phyloP scores from a whole-genome alignment of 2,113 vertebrate species.

The Melanostigma gelatinosum region DNA sequence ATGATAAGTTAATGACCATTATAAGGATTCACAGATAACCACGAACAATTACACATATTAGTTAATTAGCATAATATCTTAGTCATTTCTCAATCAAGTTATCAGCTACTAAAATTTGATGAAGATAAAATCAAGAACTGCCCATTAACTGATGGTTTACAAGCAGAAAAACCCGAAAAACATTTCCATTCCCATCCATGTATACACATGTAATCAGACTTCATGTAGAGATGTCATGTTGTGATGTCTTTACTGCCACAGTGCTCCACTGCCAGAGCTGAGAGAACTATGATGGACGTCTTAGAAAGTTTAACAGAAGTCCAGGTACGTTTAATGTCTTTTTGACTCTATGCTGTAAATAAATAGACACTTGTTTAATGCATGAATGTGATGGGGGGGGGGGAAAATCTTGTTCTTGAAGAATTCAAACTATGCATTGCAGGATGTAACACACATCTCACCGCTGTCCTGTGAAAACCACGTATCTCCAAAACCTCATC shows the following conservation, averaged over 20 bases:
- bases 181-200: background rate
- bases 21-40: background rate
- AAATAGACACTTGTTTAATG: background rate
- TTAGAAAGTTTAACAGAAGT: slow-evolving; percentile 89
- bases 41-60: background rate
- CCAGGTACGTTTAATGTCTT: slow-evolving; percentile 81
- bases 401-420: background rate
- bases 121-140: background rate
- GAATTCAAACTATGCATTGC: background rate
- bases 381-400: background rate
- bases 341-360: background rate
- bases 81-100: background rate
- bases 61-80: background rate
- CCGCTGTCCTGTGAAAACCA: background rate
- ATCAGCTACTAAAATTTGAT: background rate
- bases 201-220: background rate
- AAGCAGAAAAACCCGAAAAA: background rate
- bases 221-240: background rate
- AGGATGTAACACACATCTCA: background rate
- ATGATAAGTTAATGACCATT: background rate
- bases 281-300: slow-evolving; percentile 88
- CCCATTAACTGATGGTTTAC: background rate
- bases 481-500: background rate
- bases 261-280: slow-evolving; percentile 84
- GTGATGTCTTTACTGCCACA: slow-evolving; percentile 49